Conservation (phyloP, 2,888 invertebrate genomes). For the Drosophila demipolita region DNA sequence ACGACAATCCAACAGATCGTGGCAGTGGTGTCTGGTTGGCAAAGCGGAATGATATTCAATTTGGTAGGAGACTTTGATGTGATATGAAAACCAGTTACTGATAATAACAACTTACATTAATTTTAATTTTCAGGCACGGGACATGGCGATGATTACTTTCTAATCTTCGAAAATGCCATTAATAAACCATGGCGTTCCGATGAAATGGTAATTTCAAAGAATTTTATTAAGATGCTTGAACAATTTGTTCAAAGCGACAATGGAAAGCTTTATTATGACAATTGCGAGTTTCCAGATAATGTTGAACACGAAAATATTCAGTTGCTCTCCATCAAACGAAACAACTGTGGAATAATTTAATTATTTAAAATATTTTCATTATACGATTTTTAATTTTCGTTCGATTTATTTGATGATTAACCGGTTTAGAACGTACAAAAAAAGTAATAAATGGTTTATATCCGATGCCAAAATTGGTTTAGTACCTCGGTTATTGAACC, state of each 20-base stretch:
- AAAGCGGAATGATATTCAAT: slow-evolving; percentile 83
- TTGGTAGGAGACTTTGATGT: slow-evolving; percentile 85
- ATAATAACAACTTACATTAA: too few relatives aligned
- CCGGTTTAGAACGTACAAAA: background rate
- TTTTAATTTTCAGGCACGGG: slow-evolving; percentile 57
- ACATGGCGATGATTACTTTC: slow-evolving; percentile 74
- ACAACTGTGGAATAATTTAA: slow-evolving; percentile 38
- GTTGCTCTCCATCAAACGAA: slow-evolving; percentile 56
- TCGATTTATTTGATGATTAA: background rate
- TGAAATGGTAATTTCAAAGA: slow-evolving; percentile 57
- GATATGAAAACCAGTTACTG: background rate
- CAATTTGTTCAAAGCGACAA: slow-evolving; percentile 50
- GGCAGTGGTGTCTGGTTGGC: slow-evolving; percentile 55
- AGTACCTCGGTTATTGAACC: background rate
- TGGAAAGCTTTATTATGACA: slow-evolving; percentile 55
- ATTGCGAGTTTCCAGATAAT: slow-evolving; percentile 67
- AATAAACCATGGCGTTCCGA: slow-evolving; percentile 29
- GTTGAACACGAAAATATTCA: slow-evolving; percentile 40
- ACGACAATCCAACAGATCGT: slow-evolving; percentile 72
- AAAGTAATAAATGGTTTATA: background rate
- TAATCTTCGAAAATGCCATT: slow-evolving; percentile 52
- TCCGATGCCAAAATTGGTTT: background rate
- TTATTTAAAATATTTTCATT: background rate
- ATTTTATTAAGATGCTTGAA: slow-evolving; percentile 74
- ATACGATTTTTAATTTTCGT: background rate